Evolutionary conservation across 2,888 invertebrate genomes (phyloP).

Genomic region (Pheosia tremula): DNA sequence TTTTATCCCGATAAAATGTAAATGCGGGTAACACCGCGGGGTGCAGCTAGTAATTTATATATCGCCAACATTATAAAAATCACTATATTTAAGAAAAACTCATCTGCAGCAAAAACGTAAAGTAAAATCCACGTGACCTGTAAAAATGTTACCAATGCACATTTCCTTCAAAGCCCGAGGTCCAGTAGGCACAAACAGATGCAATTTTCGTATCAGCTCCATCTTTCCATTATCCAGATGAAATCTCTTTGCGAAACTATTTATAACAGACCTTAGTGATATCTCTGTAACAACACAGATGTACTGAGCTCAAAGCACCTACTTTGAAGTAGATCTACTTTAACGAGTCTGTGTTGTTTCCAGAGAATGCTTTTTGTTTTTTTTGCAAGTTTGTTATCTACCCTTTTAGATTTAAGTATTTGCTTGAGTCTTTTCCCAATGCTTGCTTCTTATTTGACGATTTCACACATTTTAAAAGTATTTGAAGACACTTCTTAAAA

Average conservation of each 20-base stretch:
- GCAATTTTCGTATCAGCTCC: neutral
- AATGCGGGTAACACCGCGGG: too few relatives aligned
- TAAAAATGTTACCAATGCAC: neutral
- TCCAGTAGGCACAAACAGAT: neutral
- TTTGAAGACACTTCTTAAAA: too few relatives aligned
- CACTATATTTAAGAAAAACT: neutral
- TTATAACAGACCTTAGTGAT: neutral
- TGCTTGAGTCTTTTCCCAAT: too few relatives aligned
- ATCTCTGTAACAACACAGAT: neutral
- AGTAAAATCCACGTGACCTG: neutral
- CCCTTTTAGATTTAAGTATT: neutral
- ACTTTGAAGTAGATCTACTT: neutral
- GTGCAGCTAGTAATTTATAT: too few relatives aligned
- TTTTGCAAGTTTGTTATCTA: neutral
- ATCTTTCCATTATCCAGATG: neutral
- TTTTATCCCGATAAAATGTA: too few relatives aligned
- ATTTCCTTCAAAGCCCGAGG: neutral
- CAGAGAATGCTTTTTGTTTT: neutral
- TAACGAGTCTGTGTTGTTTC: neutral
- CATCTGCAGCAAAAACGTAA: neutral
- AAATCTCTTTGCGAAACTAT: constrained; percentile 2
- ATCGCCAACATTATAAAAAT: too few relatives aligned
- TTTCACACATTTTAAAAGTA: too few relatives aligned
- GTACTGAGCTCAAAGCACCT: neutral
- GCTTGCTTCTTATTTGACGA: too few relatives aligned